A percentile compares a stretch with the other conserved stretches of the same genome.
These are phyloP conservation scores for Eptatretus atami DNA, from an alignment of 2,797 vertebrate genomes.

Conservation along the genomic window DNA sequence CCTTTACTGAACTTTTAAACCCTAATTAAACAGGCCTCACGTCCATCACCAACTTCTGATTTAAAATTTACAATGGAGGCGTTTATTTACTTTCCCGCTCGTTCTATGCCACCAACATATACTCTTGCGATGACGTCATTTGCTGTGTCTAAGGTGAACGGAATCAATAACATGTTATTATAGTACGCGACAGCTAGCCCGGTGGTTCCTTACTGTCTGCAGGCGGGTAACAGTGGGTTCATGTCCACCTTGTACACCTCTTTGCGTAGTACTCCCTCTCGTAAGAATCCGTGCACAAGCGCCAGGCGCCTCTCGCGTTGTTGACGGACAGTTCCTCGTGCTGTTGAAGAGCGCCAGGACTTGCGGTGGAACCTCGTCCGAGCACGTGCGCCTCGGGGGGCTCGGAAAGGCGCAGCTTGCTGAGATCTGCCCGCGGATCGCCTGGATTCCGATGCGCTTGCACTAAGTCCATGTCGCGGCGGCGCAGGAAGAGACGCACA, in stretches of 20 bases:
- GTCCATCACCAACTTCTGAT: no score
- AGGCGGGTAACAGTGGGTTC: slow-evolving; percentile 26
- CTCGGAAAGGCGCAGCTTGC: slow-evolving; percentile 66
- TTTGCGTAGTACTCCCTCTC: slow-evolving; percentile 84
- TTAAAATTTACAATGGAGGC: no score
- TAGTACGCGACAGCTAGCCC: slow-evolving; percentile 7
- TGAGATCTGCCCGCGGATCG: slow-evolving; percentile 81
- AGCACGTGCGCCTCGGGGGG: slow-evolving; percentile 61
- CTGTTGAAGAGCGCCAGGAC: slow-evolving; percentile 88
- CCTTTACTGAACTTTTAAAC: no score
- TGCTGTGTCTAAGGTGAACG: no score
- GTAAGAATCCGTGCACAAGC: slow-evolving; percentile 57
- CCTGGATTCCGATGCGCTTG: slow-evolving; percentile 72
- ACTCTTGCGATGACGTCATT: no score
- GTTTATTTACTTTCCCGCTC: no score
- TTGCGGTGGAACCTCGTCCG: slow-evolving; percentile 60
- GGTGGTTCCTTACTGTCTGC: slow-evolving; percentile 46
- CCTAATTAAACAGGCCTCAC: no score
- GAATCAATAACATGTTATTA: no score
- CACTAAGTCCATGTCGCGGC: slow-evolving; percentile 72
- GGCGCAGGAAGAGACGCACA: slow-evolving; percentile 54
- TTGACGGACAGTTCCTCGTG: slow-evolving; percentile 69
- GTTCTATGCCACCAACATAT: no score
- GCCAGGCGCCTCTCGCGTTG: slow-evolving; percentile 58
- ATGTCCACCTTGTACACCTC: slow-evolving; percentile 87